Conservation (phyloP, 2,797 vertebrate species). For the Orientallactaga sibirica region DNA sequence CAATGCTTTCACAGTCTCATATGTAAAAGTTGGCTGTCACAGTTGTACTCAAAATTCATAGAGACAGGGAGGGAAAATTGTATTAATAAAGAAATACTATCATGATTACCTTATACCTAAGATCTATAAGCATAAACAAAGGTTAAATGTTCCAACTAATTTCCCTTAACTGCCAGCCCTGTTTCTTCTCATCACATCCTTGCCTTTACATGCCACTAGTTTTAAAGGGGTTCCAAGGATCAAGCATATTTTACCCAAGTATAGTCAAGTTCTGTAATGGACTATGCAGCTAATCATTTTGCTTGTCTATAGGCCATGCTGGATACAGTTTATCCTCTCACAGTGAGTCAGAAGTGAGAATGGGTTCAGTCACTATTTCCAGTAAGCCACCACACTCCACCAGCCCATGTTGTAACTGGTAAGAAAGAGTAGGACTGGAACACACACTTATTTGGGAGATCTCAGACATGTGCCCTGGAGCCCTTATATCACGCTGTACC, state of each 20-base stretch:
- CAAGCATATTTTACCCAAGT: conserved; percentile 53
- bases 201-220: conserved; percentile 33
- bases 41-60: conserved; percentile 15
- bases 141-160: neutral
- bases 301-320: conserved; percentile 63
- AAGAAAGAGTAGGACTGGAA: conserved; percentile 53
- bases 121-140: conserved; percentile 43
- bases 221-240: conserved; percentile 37
- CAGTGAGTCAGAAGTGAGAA: conserved; percentile 72
- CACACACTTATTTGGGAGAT: conserved; percentile 20
- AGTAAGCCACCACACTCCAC: conserved; percentile 42
- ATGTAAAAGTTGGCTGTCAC: neutral
- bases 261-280: conserved; percentile 23
- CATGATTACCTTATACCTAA: conserved; percentile 42
- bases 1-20: neutral
- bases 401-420: conserved; percentile 71
- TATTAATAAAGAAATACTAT: conserved; percentile 35
- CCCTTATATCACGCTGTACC: neutral
- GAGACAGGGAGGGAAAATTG: neutral
- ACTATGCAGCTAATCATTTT: conserved; percentile 53
- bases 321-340: conserved; percentile 47
- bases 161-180: neutral
- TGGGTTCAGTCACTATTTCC: conserved; percentile 75
- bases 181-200: conserved; percentile 11
- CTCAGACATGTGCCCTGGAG: conserved; percentile 43